A percentile compares a stretch with the other conserved stretches of the same genome.
These are phyloP conservation scores for Folsomia manolachei DNA, from an alignment of 2,888 invertebrate genomes.

Conservation along the genomic window DNA sequence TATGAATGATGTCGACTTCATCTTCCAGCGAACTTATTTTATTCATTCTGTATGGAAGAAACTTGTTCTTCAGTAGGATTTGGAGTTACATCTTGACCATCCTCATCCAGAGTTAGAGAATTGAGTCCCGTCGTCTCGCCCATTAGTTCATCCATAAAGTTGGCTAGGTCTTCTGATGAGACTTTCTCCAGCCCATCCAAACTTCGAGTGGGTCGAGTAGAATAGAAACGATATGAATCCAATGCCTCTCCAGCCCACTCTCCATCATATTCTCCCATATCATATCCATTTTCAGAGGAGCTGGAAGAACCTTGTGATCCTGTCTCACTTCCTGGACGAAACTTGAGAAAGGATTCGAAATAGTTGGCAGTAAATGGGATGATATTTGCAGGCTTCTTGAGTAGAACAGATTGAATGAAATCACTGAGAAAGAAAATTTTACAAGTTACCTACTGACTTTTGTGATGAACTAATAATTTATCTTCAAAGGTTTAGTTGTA, in stretches of 20 bases:
- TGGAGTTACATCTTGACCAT: too few species aligned
- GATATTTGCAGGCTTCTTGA: slow-evolving; percentile 41
- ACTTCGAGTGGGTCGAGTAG: slow-evolving; percentile 13
- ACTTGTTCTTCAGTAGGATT: too few species aligned
- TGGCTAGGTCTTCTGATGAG: slow-evolving; percentile 1
- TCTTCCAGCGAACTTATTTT: too few species aligned
- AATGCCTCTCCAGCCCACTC: slow-evolving; percentile 2
- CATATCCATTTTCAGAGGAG: not conserved
- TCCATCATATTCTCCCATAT: slow-evolving; percentile 21
- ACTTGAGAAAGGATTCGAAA: slow-evolving; percentile 32
- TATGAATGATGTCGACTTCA: too few species aligned
- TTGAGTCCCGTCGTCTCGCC: too few species aligned
- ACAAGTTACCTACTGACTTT: too few species aligned
- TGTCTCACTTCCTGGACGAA: slow-evolving; percentile 5
- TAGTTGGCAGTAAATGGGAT: slow-evolving; percentile 37
- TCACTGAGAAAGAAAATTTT: too few species aligned
- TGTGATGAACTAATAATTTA: too few species aligned
- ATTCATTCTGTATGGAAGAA: too few species aligned
- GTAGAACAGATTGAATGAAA: slow-evolving; percentile 42
- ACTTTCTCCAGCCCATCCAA: slow-evolving; percentile 27
- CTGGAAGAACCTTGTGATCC: not conserved
- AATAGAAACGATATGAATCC: slow-evolving; percentile 15
- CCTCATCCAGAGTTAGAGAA: not conserved
- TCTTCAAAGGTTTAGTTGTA: too few species aligned
- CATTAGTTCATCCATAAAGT: too few species aligned